These are phyloP conservation scores for Frankliniella fusca DNA, from an alignment of 2,888 invertebrate genomes.

Conservation along the genomic window DNA sequence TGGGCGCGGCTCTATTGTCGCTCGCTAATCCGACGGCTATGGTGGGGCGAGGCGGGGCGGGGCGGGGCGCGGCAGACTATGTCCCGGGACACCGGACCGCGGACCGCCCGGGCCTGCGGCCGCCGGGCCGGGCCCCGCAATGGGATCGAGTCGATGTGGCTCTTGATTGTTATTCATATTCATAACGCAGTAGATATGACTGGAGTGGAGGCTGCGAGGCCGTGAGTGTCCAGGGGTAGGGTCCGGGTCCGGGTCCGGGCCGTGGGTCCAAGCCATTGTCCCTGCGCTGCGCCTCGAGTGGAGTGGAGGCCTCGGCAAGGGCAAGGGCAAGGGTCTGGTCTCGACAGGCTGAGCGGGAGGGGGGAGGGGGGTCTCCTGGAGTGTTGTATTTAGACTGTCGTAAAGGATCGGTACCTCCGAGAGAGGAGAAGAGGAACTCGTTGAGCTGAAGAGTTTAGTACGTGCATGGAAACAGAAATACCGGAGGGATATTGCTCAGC, in stretches of 20 bases:
- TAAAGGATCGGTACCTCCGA: not conserved
- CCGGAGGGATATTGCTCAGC: no score
- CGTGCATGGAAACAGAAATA: no score
- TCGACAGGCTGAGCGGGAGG: not conserved
- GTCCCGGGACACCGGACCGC: not conserved
- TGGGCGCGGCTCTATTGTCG: not conserved
- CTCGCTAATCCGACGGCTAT: not conserved
- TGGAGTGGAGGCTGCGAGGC: not conserved
- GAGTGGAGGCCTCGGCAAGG: not conserved
- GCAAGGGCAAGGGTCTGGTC: no score
- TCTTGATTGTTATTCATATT: slow-evolving; percentile 23
- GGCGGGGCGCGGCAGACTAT: not conserved
- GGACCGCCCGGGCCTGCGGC: not conserved
- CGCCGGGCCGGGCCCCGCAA: not conserved
- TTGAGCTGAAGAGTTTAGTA: no score
- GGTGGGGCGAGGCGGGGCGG: not conserved
- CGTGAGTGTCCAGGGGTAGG: not conserved
- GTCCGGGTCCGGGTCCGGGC: no score
- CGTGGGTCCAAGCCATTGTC: not conserved
- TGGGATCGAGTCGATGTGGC: not conserved
- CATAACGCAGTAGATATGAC: not conserved
- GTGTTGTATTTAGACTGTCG: not conserved
- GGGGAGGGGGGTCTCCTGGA: not conserved
- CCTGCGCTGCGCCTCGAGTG: not conserved
- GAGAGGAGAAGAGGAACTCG: no score